Conservation (phyloP, 2,888 invertebrate species). For the Andrena dorsata region DNA sequence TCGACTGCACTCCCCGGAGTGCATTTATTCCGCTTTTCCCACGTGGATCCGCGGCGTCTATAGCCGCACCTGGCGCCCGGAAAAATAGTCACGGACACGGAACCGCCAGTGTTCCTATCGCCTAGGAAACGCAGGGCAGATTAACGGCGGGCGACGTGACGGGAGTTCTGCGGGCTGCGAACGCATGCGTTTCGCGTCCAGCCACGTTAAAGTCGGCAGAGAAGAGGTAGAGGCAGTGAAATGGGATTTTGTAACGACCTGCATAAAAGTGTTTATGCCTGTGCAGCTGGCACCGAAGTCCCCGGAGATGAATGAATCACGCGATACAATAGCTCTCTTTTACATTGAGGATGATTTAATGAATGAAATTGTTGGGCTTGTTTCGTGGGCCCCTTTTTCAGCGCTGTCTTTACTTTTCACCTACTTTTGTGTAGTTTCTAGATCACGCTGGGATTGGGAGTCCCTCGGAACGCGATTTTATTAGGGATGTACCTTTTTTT, state of each 20-base stretch:
- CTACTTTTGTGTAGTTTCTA: not conserved
- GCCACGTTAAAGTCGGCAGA: not conserved
- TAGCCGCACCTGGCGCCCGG: conserved; percentile 30
- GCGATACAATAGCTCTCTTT: not conserved
- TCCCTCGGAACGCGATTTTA: not conserved
- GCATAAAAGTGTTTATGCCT: conserved; percentile 3
- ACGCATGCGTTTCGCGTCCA: not conserved
- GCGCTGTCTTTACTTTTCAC: not conserved
- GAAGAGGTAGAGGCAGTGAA: not conserved
- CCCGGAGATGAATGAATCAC: not conserved
- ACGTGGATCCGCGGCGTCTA: not conserved
- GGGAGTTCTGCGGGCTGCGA: not conserved
- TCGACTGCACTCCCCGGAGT: not conserved
- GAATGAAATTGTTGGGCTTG: not conserved
- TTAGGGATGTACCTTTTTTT: too few relatives aligned
- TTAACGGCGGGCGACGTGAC: conserved; percentile 18
- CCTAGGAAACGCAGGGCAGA: conserved; percentile 22
- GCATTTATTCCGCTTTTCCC: not conserved
- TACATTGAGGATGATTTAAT: not conserved
- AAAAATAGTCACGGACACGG: conserved; percentile 30
- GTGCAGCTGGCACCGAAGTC: not conserved
- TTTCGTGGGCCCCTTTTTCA: not conserved
- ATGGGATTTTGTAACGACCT: not conserved
- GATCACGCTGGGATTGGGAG: not conserved
- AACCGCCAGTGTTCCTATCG: conserved; percentile 22